phyloP scores from a whole-genome alignment of 2,797 vertebrate species.

The Eospalax fontanierii region DNA sequence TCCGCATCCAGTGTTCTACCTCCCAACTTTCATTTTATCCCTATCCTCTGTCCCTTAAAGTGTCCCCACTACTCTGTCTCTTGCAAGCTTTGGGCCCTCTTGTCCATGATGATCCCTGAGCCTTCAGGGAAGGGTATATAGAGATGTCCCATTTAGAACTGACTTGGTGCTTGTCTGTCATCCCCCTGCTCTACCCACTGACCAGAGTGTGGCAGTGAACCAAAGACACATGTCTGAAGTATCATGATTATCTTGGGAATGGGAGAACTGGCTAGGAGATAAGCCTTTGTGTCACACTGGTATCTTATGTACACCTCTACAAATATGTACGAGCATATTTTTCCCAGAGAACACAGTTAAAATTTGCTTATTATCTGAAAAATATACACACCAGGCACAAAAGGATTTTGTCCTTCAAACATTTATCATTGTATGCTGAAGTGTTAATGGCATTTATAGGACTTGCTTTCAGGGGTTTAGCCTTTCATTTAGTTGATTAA shows the following conservation, averaged over 20 bases:
- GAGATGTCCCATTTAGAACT: neutral
- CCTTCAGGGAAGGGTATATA: too few species aligned
- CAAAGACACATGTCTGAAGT: neutral
- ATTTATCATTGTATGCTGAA: neutral
- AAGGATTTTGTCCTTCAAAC: slow-evolving; percentile 1
- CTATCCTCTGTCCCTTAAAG: neutral
- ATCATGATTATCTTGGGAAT: neutral
- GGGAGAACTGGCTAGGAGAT: neutral
- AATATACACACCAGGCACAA: neutral
- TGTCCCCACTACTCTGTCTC: too few species aligned
- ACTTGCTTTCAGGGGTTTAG: slow-evolving; percentile 73
- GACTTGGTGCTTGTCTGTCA: neutral
- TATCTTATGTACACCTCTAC: neutral
- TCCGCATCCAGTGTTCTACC: neutral
- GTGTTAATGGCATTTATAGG: slow-evolving; percentile 75
- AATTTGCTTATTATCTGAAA: slow-evolving; percentile 29
- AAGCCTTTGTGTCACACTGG: neutral
- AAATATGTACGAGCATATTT: neutral
- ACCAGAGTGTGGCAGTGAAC: neutral
- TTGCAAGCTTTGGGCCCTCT: too few species aligned
- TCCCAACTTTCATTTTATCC: neutral
- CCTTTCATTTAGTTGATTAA: slow-evolving; percentile 84
- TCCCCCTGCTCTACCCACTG: neutral
- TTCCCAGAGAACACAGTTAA: neutral
- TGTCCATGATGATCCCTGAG: too few species aligned